Base-by-base conservation (phyloP, 2,888 invertebrate species). In the Spodoptera picta region DNA sequence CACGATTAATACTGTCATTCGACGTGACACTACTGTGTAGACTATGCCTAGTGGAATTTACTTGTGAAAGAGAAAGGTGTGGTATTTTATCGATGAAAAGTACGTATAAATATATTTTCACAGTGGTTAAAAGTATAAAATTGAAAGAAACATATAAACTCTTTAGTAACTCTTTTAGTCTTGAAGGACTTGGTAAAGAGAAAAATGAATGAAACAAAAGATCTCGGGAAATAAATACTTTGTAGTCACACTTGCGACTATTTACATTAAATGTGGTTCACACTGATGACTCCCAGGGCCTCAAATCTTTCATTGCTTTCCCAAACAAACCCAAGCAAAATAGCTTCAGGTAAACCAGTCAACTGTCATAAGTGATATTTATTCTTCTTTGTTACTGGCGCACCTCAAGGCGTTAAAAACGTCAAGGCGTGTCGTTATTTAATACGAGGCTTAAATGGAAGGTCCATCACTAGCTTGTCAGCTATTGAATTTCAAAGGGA, bases 401-500 rank as follows among this genome's bases (percentile, higher is more conserved):
- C 82, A 75, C 86, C 86, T 82, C 61, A 62, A 19, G 19, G 19
- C 19, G 19, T 19, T 1, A 19, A 19, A 19, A 67, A 57, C 55
- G 65, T 60, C 52, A 41, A 79, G 87, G 87, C 59, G 85, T 66
- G 86, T 70, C 79, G 75, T 75, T 70, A 81, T 82, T 80, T 81
- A 81, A 83, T 82, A 80, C 79, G 36, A 50, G 54, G 61, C 79
- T 80, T 70, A 83, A 87, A 84, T 82, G 83, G 75, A 77, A 75
- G 73, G 79, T 77, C 83, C 82, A 81, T 86, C 83, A 70, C 66
- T 76, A 67, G 65, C 71, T 66, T 79, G 82, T 77, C 80, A 61
- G 69, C 81, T 85, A 86, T 86, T 82, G 82, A 84, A 85, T 85
- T 86, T 82, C 82, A 74, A 78, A 77, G 74, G 71, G 78, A 83